Base-by-base conservation (phyloP, 1,140 invertebrate genomes). In the Oryzaephilus surinamensis region DNA sequence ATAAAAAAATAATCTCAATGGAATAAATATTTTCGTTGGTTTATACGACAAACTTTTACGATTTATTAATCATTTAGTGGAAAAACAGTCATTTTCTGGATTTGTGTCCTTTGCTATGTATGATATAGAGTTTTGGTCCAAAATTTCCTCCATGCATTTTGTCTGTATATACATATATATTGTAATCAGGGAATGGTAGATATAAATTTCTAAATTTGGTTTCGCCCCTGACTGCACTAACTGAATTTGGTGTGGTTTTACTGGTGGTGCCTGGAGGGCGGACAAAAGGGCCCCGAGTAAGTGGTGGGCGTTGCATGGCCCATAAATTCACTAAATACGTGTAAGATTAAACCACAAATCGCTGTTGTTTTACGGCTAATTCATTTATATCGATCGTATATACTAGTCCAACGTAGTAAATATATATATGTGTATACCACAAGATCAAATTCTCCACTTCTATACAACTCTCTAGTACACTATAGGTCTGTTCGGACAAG, bases 301-400 rank as follows among this genome's bases (percentile, higher is more conserved):
- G 34, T 34, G 21, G 48, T 48, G 38, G 53, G 57, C 52, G 53
- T 43, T 46, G 36, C 46, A 32, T 19, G 33, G 41, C 16, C 50
- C 46, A 56, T 59, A 57, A 59, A 59, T 59, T 54, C 45, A 47
- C 45, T 48, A 52, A 59, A 57, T 56, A 59, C 53, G 57, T 54
- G 53, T 52, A 55, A 59, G 55, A 59, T 59, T 59, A 59, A 59
- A 59, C 57, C 57, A 56, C 57, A 59, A 59, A 59, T 59, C 55
- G 55, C 48, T 59, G 55, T 57, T 59, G 55, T 57, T 53, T 59
- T 57, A 57, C 49, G 53, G 53, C 53, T 59, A 59, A 59, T 59
- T 59, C 55, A 56, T 59, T 56, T 59, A 54, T 57, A 57, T 57
- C 53, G 55, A 57, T 52, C 49, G 41, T 29, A 28, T 49, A 30